phyloP scores from a whole-genome alignment of 2,888 invertebrate species.

The Limnephilus lunatus region DNA sequence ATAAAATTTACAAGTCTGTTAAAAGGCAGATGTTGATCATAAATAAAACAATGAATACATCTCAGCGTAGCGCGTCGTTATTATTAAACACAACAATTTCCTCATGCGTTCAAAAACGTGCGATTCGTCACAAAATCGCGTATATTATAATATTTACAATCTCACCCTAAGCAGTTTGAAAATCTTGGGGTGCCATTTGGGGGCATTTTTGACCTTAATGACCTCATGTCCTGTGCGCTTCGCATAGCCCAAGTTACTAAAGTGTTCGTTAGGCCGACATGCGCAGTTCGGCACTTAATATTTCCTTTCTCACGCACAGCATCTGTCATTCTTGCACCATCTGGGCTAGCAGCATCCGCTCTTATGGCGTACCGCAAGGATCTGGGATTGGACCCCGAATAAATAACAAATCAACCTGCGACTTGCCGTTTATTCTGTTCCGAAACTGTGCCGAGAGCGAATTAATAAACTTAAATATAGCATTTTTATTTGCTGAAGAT shows the following conservation, averaged over 20 bases:
- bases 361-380: slow-evolving; percentile 35
- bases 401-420: slow-evolving; percentile 24
- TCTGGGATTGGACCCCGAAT: slow-evolving; percentile 25
- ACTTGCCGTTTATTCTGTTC: neutral
- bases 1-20: neutral
- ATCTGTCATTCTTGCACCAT: slow-evolving; percentile 54
- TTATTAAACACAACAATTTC: neutral
- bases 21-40: neutral
- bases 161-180: neutral
- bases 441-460: neutral
- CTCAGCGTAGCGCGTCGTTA: neutral
- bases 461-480: neutral
- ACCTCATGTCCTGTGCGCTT: slow-evolving; percentile 24
- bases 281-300: slow-evolving; percentile 27
- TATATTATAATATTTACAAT: neutral
- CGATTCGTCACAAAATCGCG: neutral
- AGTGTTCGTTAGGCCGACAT: neutral
- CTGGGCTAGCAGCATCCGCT: slow-evolving; percentile 49
- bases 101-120: neutral
- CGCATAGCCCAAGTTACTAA: neutral
- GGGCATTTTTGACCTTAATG: slow-evolving; percentile 46
- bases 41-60: neutral
- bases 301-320: slow-evolving; percentile 60
- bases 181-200: slow-evolving; percentile 3
- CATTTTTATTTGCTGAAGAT: too few relatives aligned